Base-by-base conservation (phyloP, 2,797 vertebrate species). In the Hemibagrus guttatus region DNA sequence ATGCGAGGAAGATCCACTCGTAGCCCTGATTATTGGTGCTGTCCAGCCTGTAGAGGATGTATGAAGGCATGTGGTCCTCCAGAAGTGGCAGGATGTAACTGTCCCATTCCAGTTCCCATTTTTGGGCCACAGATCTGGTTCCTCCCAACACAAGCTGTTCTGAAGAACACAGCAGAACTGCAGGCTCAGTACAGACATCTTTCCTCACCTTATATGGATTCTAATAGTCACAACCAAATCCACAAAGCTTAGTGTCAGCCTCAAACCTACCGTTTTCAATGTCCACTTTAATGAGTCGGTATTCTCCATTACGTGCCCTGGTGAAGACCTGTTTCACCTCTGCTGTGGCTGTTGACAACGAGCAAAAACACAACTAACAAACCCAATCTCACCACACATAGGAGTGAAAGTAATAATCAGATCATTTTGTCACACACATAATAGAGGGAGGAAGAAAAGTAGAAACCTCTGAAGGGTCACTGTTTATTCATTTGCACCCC, bases 1-100 rank as follows among this genome's bases (percentile, higher is more conserved):
- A 97, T 0, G 97, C 96, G 93, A 97, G 94, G 90, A 97, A 97
- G 90, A 97, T 93, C 97, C 97, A 97, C 87, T 97, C 96, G 85
- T 96, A 97, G 81, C 97, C 97, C 92, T 96, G 97, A 79, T 95
- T 96, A 92, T 97, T 97, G 89, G 95, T 96, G 89, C 96, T 96
- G 92, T 97, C 97, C 92, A 97, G 92, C 91, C 97, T 95, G 93
- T 96, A 97, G 82, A 97, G 93, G 90, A 97, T 91, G 85, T 97
- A 97, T 87, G 96, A 96, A 0, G 97, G 97, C 87, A 96, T 95
- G 88, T 95, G 95, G 64, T 97, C 96, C 90, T 97, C 96, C 89
- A 97, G 91, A 26, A 96, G 91, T 16, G 97, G 95, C 74, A 97
- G 94, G 84, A 97, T 91, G 86, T 93, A 96, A 81, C 91, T 84